Base-by-base conservation (phyloP, 23 tunicate genomes). In the Ciona savignyi region DNA sequence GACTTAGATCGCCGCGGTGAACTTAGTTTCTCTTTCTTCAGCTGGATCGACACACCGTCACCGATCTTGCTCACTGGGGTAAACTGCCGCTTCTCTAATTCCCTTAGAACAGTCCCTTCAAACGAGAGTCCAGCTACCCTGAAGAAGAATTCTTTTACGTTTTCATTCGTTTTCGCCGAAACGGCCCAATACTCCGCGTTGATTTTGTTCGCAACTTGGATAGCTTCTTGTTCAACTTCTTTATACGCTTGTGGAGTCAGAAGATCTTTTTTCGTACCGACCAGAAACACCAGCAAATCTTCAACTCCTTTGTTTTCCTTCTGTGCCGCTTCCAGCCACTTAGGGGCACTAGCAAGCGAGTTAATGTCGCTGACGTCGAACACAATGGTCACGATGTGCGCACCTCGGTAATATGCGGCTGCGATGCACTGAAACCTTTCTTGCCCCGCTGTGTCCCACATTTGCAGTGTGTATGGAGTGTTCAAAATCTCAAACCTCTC, bases 391-490 rank as follows among this genome's bases (percentile, higher is more conserved):
- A 84, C 79, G 35, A 84, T 64, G 28, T 84, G 68, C 29, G 89
- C 89, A 23, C 89, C 89, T 71, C 89, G 35, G 28, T 84, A 93
- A 82, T 93, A 93, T 1, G 94, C 87, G 0, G 98, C 67, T 24
- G 98, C 98, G 67, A 93, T 93, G 73, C 94, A 86, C 66, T 93
- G 98, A 81, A 93, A 93, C 27, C 98, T 70, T 51, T 87, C 99
- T 34, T 90, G 95, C 1, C 99, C 99, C 0, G 99, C 99, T 22
- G 99, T 95, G 81, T 95, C 99, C 99, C 99, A 95, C 99, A 95
- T 95, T 70, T 95, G 99, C 35, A 95, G 65, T 75, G 99, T 95
- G 61, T 83, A 95, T 1, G 99, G 99, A 21, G 75, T 34, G 62
- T 95, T 90, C 28, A 95, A 70, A 26, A 95, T 71, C 31, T 95